Evolutionary conservation across 2,797 vertebrate genomes (phyloP), one percentile per base, ranked within the genome.

Genomic region (Tauraco hartlaubi): DNA sequence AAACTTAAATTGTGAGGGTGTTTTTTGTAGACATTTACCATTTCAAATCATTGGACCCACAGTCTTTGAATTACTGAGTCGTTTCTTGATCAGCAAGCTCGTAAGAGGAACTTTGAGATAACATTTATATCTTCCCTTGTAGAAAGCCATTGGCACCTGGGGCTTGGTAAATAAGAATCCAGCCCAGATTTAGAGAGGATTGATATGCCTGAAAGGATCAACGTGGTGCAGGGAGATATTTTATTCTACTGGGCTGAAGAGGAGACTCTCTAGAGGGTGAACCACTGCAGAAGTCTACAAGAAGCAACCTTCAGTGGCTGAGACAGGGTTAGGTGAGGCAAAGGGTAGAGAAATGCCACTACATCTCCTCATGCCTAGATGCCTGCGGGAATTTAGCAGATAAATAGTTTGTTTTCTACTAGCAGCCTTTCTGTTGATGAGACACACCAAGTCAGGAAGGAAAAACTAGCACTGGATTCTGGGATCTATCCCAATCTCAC

Each of bases 261-360:
- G 9, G 9, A 11, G 8, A 33, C 23, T 58, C 31, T 44, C 22
- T 52, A 51, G 22, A 15, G 13, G 11, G 18, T 74, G 28, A 58
- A 33, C 12, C 41, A 51, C 21, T 18, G 15, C 35, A 39, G 22
- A 67, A 66, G 33, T 41, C 61, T 33, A 3, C 18, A 19, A 67
- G 67, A 58, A 83, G 11, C 2, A 62, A 26, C 9, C 5, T 37
- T 64, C 48, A 49, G 51, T n/a, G 35, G 1, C 52, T 69, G 52
- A 39, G 33, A 22, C 25, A 51, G 20, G 9, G 12, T 49, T 64
- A 78, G 67, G 8, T 0, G 0, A 55, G 35, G 21, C 26, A 63
- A 73, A 68, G 7, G 1, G 0, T 73, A 26, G 12, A 69, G n/a
- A 83, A 90, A 54, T 75, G 15, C 6, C 31, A 2, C 6, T 43